Evolutionary conservation across 2,888 invertebrate genomes (phyloP), one percentile per base, ranked within the genome.

Genomic region (Lasioglossum malachurum): DNA sequence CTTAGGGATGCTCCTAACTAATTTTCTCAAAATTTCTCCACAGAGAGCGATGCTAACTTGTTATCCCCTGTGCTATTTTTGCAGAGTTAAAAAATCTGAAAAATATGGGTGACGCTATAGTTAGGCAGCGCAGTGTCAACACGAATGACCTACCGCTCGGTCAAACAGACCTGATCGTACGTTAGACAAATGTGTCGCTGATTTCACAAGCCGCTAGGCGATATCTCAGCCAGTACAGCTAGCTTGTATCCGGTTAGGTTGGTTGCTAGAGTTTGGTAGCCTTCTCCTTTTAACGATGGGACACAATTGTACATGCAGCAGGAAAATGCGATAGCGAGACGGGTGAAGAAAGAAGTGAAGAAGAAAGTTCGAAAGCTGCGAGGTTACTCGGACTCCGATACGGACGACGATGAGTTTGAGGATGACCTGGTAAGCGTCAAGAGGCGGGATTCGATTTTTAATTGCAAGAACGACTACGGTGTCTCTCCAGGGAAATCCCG

Each of bases 361-460:
- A 95, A 94, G 93, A 95, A 95, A 94, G 94, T 95, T 90, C 94
- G 95, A 92, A 94, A 94, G 91, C 92, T 95, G 90, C 92, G 94
- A 92, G 95, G 95, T 90, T 93, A 84, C 87, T 94, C 95, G 82
- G 95, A 95, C 90, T 96, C 96, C 74, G 96, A 97, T 90, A 96
- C 96, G 89, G 96, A 97, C 76, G 97, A 96, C 87, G 97, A 97
- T 92, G 97, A 97, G 93, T 96, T 96, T 94, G 97, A 96, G 83
- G 97, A 97, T 89, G 97, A 97, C 95, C 96, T 97, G 97, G 97
- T 97, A 97, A 97, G 96, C 86, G 79, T 44, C 53, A 69, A 60
- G 46, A 75, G 72, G 44, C 60, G 78, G 57, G 38, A 44, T 72
- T 80, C 16, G 60, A 53, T 81, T 84, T 72, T 41, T 14, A n/a